Evolutionary conservation across 2,797 vertebrate species (phyloP).

Genomic region (Cephalopachus bancanus): DNA sequence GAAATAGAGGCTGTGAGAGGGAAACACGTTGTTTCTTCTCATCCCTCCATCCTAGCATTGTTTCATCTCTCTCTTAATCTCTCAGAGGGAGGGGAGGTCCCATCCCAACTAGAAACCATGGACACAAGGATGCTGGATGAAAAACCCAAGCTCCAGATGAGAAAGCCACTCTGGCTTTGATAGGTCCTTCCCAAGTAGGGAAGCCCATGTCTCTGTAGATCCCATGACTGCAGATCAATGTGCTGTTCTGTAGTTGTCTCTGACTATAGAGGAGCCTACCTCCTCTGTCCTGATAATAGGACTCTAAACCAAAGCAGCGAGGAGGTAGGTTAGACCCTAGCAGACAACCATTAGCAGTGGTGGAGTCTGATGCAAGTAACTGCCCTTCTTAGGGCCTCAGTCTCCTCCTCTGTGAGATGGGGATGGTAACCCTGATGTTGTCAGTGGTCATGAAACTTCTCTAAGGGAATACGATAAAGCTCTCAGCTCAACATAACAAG

Average conservation of each 20-base stretch:
- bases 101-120: background rate
- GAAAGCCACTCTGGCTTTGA: background rate
- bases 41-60: background rate
- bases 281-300: background rate
- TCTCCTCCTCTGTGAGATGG: background rate
- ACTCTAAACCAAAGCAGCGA: constrained; percentile 25
- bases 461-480: constrained; percentile 23
- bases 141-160: constrained; percentile 4
- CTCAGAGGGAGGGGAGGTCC: background rate
- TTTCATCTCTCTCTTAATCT: background rate
- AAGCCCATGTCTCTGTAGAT: background rate
- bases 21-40: background rate
- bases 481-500: constrained; percentile 8
- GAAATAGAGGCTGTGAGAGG: background rate
- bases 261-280: background rate
- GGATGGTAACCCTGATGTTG: background rate
- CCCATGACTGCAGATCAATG: background rate
- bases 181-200: background rate
- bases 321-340: background rate
- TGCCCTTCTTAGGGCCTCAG: background rate
- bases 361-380: background rate
- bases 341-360: background rate
- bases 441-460: background rate
- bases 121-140: background rate
- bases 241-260: background rate